These are phyloP conservation scores for Melanotus villosus DNA, from an alignment of 2,888 invertebrate genomes.

Conservation along the genomic window DNA sequence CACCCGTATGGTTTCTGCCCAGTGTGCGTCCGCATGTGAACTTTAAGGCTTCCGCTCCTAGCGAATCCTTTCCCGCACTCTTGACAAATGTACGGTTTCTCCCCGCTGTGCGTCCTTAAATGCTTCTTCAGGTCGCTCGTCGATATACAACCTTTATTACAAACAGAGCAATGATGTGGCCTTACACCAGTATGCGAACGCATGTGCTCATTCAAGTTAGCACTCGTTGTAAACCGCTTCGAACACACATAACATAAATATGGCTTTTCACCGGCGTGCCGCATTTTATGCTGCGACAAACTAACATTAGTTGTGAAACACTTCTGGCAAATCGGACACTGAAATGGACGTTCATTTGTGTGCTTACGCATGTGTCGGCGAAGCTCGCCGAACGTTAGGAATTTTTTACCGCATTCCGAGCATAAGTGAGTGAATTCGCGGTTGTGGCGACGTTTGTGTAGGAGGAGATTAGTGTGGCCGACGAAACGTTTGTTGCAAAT, in stretches of 20 bases:
- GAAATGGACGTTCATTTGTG: slow-evolving; percentile 40
- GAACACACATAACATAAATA: slow-evolving; percentile 44
- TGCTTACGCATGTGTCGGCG: slow-evolving; percentile 41
- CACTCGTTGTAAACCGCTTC: slow-evolving; percentile 42
- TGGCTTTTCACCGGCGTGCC: slow-evolving; percentile 44
- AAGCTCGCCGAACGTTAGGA: slow-evolving; percentile 41
- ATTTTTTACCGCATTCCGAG: slow-evolving; percentile 40
- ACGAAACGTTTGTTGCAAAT: slow-evolving; percentile 29
- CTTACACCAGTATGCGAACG: slow-evolving; percentile 44
- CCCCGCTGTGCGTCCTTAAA: slow-evolving; percentile 45
- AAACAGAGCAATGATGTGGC: slow-evolving; percentile 41
- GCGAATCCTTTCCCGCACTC: slow-evolving; percentile 41
- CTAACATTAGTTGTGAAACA: slow-evolving; percentile 42
- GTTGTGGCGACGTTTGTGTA: slow-evolving; percentile 41
- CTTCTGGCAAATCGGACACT: slow-evolving; percentile 43
- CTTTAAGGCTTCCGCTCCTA: slow-evolving; percentile 43
- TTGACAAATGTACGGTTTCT: slow-evolving; percentile 41
- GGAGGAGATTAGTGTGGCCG: slow-evolving; percentile 27
- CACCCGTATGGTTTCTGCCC: slow-evolving; percentile 46
- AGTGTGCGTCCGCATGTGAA: slow-evolving; percentile 44
- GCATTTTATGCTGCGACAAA: slow-evolving; percentile 42
- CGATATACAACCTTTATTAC: slow-evolving; percentile 45
- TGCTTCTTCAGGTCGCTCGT: slow-evolving; percentile 47
- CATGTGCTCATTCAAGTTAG: slow-evolving; percentile 44
- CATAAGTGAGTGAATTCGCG: slow-evolving; percentile 38